Base-by-base conservation (phyloP, 2,797 vertebrate species). In the Sebastes iracundus region DNA sequence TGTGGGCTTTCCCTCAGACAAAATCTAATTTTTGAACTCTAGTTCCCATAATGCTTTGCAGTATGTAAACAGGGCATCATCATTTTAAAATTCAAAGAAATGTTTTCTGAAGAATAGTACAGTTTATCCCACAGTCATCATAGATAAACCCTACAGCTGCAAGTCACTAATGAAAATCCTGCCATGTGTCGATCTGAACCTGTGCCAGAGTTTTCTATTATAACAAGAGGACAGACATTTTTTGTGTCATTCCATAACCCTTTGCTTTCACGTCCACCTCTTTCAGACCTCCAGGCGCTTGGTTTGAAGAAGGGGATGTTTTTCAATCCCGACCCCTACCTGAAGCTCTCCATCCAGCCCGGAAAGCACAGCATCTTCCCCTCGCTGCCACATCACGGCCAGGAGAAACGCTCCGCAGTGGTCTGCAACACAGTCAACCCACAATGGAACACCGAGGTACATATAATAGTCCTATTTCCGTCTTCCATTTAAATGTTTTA, bases 221-320 rank as follows among this genome's bases (percentile, higher is more conserved):
- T 20, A 30, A 16, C 4, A 27, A 27, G 2, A 4, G 14, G 2
- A 22, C 16, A 30, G 22, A 22, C 14, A 38, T 35, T 49, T n/a
- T 46, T 16, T 30, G 22, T 60, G 12, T 33, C 62, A 3, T 32
- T 42, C 42, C 42, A 18, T 52, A 52, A 52, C 46, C 18, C 9
- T 60, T 32, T 66, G 7, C 25, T 33, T 16, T 3, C n/a, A 0
- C 16, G 14, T 67, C 9, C 25, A 6, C n/a, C 14, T 16, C 22
- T 7, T 60, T 7, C 79, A 99, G 98, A 97, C 92, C 95, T 99
- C 81, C 98, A 99, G 91, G 98, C 98, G 12, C 94, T 98, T 79
- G 97, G 97, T 42, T 91, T 99, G 91, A 99, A 99, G 96, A 99
- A 99, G 90, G 98, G 98, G 30, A 99, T 99, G 98, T 99, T 99